phyloP scores from a whole-genome alignment of 1,140 invertebrate species.

The Orussus abietinus region DNA sequence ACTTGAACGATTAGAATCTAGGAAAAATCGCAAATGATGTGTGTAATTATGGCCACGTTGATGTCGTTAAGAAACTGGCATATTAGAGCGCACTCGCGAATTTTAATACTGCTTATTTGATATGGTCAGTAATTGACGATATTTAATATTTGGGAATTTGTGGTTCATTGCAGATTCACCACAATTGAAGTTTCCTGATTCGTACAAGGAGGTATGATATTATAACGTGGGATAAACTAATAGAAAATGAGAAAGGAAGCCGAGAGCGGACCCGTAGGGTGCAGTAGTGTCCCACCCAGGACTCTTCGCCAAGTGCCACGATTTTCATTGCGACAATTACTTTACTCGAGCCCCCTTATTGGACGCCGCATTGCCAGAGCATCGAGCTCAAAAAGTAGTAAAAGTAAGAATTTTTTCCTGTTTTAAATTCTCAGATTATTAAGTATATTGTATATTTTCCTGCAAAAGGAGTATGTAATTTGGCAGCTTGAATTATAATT shows the following conservation, averaged over 20 bases:
- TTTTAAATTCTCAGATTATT: slow-evolving; percentile 10
- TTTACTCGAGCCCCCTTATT: slow-evolving; percentile 54
- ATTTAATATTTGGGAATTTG: too few relatives aligned
- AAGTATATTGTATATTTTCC: slow-evolving; percentile 1
- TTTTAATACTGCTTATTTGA: too few relatives aligned
- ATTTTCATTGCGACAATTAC: slow-evolving; percentile 53
- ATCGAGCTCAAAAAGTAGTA: slow-evolving; percentile 31
- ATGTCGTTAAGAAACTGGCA: too few relatives aligned
- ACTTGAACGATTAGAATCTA: too few relatives aligned
- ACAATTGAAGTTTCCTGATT: too few relatives aligned
- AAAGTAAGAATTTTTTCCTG: slow-evolving; percentile 28
- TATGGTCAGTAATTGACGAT: too few relatives aligned
- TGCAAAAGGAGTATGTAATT: too few relatives aligned
- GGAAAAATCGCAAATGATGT: too few relatives aligned
- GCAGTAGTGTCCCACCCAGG: slow-evolving; percentile 35
- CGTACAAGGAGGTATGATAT: slow-evolving; percentile 12
- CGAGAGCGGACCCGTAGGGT: slow-evolving; percentile 36
- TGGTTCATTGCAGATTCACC: too few relatives aligned
- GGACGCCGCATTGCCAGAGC: slow-evolving; percentile 47
- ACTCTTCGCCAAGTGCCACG: slow-evolving; percentile 44
- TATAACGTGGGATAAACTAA: slow-evolving; percentile 8
- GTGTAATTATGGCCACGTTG: too few relatives aligned
- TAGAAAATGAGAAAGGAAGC: slow-evolving; percentile 46
- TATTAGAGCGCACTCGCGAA: too few relatives aligned
- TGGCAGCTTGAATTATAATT: too few relatives aligned